Base-by-base conservation (phyloP, 2,888 invertebrate species). In the Polyploca ridens region DNA sequence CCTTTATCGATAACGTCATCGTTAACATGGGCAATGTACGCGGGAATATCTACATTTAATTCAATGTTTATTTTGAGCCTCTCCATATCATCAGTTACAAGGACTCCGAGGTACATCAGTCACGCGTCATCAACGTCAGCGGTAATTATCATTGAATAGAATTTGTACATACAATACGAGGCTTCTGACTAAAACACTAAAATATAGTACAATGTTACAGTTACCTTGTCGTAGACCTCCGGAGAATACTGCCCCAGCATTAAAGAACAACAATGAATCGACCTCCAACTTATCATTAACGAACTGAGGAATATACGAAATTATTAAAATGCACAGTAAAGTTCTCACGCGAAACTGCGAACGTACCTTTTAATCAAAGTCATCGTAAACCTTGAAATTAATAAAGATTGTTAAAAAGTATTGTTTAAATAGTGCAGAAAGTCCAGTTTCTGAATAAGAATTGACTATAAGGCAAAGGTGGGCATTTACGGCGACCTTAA, bases 161-260 rank as follows among this genome's bases (percentile, higher is more conserved):
- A 68, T 64, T 68, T 69, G 64, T 64, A 66, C 63, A 68, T 62
- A 66, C n/a, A 66, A 73, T 73, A 73, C 70, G 64, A 71, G 75
- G 74, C 75, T 73, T 71, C 75, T 78, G 73, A 73, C 67, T 70
- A 66, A 69, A 70, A 64, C 70, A 71, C 72, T 72, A 68, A 76
- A 74, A 73, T 64, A 76, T 72, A 76, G 78, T 71, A 81, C 85
- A 87, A 85, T 87, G 84, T 82, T 88, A 86, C 85, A 87, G 79
- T 89, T 85, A 86, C 90, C 89, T 90, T 90, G 90, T 83, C 83
- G 84, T 84, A 86, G 85, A 85, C 89, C 87, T 87, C 86, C 80
- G 81, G 68, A 70, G 77, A 77, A 73, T 74, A 69, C 78, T 76
- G 75, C 80, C 75, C 79, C 79, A 78, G 78, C 81, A 76, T 82